These are phyloP conservation scores for Amazonetta brasiliensis DNA, from an alignment of 2,797 vertebrate genomes.

Conservation along the genomic window DNA sequence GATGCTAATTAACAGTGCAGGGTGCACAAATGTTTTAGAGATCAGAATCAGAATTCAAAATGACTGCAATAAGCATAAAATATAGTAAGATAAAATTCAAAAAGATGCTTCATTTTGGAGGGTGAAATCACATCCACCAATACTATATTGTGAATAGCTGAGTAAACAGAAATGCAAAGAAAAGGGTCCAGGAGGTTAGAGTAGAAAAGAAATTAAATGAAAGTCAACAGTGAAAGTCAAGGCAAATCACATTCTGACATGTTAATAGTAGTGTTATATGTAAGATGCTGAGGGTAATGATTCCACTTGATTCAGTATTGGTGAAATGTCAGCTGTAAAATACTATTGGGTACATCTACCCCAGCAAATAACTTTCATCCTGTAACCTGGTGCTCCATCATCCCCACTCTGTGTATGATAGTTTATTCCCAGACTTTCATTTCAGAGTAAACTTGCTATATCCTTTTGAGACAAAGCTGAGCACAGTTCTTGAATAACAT, in stretches of 20 bases:
- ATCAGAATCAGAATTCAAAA: neutral
- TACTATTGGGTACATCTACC: neutral
- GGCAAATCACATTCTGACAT: slow-evolving; percentile 29
- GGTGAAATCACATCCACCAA: neutral
- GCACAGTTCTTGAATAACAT: neutral
- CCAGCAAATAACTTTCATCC: slow-evolving; percentile 15
- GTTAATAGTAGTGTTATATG: slow-evolving; percentile 23
- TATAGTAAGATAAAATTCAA: neutral
- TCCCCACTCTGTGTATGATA: neutral
- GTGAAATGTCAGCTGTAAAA: slow-evolving; percentile 54
- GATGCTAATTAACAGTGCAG: neutral
- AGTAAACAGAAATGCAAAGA: neutral
- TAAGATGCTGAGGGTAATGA: slow-evolving; percentile 30
- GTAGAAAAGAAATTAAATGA: neutral
- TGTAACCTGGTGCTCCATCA: neutral
- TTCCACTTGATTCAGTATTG: slow-evolving; percentile 43
- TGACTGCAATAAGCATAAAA: neutral
- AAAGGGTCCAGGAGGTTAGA: neutral
- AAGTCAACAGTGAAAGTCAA: slow-evolving; percentile 43
- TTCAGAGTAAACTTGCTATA: neutral
- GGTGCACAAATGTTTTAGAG: neutral
- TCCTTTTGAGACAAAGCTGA: neutral
- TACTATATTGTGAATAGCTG: neutral
- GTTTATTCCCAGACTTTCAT: neutral
- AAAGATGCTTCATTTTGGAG: neutral